Conservation (phyloP, 2,797 vertebrate species). For the Urocyon cinereoargenteus region DNA sequence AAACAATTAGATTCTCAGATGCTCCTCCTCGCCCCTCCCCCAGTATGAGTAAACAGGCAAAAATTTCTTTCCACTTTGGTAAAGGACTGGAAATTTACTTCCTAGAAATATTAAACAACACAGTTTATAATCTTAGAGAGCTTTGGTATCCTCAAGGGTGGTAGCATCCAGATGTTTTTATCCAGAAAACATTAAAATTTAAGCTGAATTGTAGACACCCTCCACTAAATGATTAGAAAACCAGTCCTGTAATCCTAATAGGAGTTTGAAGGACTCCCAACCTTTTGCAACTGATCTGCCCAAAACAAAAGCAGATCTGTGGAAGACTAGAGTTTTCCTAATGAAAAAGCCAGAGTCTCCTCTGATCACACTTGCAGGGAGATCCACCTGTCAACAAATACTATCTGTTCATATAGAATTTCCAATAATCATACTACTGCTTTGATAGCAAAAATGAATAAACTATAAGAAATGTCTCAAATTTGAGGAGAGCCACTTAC, state of each 20-base stretch:
- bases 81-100: neutral
- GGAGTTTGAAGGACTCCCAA: neutral
- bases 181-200: neutral
- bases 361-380: neutral
- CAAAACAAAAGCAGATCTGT: neutral
- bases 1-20: neutral
- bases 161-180: neutral
- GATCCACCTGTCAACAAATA: neutral
- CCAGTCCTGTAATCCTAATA: neutral
- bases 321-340: neutral
- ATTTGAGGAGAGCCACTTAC: neutral
- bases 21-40: neutral
- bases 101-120: neutral
- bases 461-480: neutral
- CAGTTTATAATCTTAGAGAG: neutral
- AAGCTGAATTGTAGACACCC: neutral
- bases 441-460: neutral
- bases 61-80: neutral
- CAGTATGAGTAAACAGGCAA: neutral
- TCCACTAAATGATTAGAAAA: neutral
- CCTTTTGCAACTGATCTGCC: neutral
- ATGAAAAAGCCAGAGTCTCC: neutral
- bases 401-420: neutral
- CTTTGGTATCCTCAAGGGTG: neutral
- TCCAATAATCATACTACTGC: neutral